Conservation (phyloP, 1,140 invertebrate species). For the Zaprionus gabonicus region DNA sequence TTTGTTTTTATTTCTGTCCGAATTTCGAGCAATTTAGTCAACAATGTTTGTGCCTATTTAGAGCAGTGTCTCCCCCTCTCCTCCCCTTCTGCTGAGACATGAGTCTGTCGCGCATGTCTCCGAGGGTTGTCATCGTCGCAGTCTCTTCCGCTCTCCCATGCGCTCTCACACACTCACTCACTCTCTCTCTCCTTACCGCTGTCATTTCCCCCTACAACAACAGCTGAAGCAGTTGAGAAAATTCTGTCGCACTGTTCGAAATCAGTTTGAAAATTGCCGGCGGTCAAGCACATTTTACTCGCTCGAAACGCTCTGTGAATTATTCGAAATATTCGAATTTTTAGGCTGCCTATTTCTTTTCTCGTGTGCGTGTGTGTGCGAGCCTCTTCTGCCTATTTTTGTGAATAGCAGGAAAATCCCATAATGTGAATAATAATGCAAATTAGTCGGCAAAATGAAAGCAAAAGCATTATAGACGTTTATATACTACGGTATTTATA, state of each 20-base stretch:
- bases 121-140: slow-evolving; percentile 24
- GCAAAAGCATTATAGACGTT: not conserved
- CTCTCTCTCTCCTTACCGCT: slow-evolving; percentile 2
- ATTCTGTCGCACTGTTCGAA: slow-evolving; percentile 39
- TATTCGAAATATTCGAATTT: slow-evolving; percentile 23
- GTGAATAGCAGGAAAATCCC: slow-evolving; percentile 22
- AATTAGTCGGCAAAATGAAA: slow-evolving; percentile 2
- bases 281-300: slow-evolving; percentile 69
- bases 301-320: slow-evolving; percentile 41
- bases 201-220: slow-evolving; percentile 10
- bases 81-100: not conserved
- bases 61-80: slow-evolving; percentile 21
- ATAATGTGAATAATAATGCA: slow-evolving; percentile 1
- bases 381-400: slow-evolving; percentile 27
- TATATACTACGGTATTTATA: not conserved
- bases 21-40: slow-evolving; percentile 68
- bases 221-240: slow-evolving; percentile 7
- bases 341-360: not conserved
- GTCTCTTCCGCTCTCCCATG: slow-evolving; percentile 21
- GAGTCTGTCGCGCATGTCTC: slow-evolving; percentile 64
- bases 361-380: not conserved
- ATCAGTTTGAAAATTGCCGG: slow-evolving; percentile 80
- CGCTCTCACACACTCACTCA: not conserved
- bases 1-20: slow-evolving; percentile 60
- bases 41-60: slow-evolving; percentile 66